Evolutionary conservation across 2,113 vertebrate species (phyloP), one percentile per base, ranked within the genome.

Genomic region (Origma solitaria): DNA sequence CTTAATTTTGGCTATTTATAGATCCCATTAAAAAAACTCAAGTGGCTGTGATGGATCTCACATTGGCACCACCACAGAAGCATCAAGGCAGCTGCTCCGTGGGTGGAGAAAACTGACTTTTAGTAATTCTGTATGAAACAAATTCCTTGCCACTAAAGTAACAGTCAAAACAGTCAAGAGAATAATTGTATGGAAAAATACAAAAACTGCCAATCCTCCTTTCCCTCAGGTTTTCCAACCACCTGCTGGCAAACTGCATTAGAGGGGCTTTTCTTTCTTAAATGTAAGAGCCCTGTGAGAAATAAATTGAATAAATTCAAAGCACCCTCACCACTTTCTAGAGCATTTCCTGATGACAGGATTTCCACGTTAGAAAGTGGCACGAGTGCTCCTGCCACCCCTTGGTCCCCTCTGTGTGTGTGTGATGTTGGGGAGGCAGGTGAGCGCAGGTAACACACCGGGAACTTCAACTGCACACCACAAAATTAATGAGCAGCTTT

Each of bases 401-500:
- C 0, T 18, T 15, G 31, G 57, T 23, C 30, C 51, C 84, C 83
- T 60, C 50, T 2, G 49, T 1, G 15, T 0, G 27, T n/a, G 69
- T 20, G 38, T 40, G 22, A 16, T 4, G 13, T 1, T 7, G 71
- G 5, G 8, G 28, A 49, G 71, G 68, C 64, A 45, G 47, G 82
- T 8, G 28, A 64, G 24, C 0, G 40, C 60, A n/a, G 78, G 65
- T 35, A n/a, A 37, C 12, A 1, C 9, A 0, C 78, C 6, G 60
- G 15, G 89, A 86, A 76, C 7, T 88, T 42, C 60, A 35, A 4
- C 1, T 66, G 72, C 20, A 89, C 66, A 54, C 54, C 82, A 56
- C 82, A 73, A 83, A 92, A 97, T 57, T 90, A 92, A 94, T 12
- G 64, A 93, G 92, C 2, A 3, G 31, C 90, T 93, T 91, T 75